Base-by-base conservation (phyloP, 2,888 invertebrate genomes). In the Chymomyza amoena region DNA sequence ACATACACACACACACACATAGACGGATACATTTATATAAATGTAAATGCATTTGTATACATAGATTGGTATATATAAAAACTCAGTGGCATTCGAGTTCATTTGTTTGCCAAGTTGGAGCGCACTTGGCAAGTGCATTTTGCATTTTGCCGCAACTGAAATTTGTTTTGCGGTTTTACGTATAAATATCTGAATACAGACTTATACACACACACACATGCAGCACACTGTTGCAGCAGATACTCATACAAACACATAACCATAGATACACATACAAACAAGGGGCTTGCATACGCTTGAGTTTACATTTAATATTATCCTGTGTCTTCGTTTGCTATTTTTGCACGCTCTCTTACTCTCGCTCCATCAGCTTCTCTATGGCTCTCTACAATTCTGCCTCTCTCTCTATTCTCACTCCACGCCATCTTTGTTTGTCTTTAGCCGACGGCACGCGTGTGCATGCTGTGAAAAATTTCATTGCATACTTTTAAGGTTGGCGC, bases 111-210 rank as follows among this genome's bases (percentile, higher is more conserved):
- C 39, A 45, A 45, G 39, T 45, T 45, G 39, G 13, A 45, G 39
- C 39, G 13, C 87, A 77, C 78, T 87, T 72, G 76, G 78, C 75
- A 78, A 82, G 77, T 84, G 79, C 87, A 81, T 85, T 80, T 74
- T 69, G 85, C 83, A 81, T 85, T 80, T 74, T 69, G 85, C 85
- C 83, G 78, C 86, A 83, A 68, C 70, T 69, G 70, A 83, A 85
- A 85, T 85, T 84, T 83, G 80, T 87, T 85, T 82, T 87, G 83
- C 76, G 83, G 83, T 78, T 80, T 80, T 73, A 71, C 79, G 81
- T 78, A 79, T 79, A 81, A 81, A 79, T 81, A 79, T 76, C 72
- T 70, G 73, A 69, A 74, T 70, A 70, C 18, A 32, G 18, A 45
- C 39, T 10, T 45, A 13, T 4, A 28, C 18, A 70, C 71, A 61